Evolutionary conservation across 2,888 invertebrate species (phyloP).

Genomic region (Volucella inanis): DNA sequence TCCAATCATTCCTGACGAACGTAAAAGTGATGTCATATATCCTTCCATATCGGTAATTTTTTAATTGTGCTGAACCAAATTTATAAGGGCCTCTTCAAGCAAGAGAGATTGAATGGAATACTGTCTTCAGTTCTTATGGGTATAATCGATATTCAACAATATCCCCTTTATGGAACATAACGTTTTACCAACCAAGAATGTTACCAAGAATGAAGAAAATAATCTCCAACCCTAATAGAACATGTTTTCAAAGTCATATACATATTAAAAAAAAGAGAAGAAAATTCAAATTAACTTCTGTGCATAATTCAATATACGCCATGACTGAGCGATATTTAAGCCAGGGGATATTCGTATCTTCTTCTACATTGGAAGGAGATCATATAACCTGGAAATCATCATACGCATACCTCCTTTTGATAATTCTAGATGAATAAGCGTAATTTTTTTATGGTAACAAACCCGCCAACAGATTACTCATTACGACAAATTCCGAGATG

Average conservation of each 20-base stretch:
- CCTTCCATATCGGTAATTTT: no score
- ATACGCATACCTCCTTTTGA: conserved; percentile 11
- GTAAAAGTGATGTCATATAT: no score
- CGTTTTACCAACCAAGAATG: conserved; percentile 27
- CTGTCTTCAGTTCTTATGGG: background rate
- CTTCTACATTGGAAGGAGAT: conserved; percentile 14
- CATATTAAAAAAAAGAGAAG: background rate
- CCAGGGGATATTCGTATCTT: conserved; percentile 41
- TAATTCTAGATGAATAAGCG: conserved; percentile 40
- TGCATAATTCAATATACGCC: conserved; percentile 63
- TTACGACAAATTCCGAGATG: background rate
- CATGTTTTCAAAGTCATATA: background rate
- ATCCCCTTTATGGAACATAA: conserved; percentile 39
- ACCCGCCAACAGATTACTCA: background rate
- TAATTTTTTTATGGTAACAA: conserved; percentile 36
- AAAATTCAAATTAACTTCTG: conserved; percentile 43
- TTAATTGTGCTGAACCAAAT: no score
- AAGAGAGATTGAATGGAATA: no score
- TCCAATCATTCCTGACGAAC: no score
- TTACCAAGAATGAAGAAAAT: conserved; percentile 33
- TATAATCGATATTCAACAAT: conserved; percentile 53
- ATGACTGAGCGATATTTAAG: conserved; percentile 61
- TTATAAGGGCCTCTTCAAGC: no score
- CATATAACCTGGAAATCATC: conserved; percentile 51
- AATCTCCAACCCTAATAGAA: background rate